Base-by-base conservation (phyloP, 2,113 vertebrate genomes). In the Alethe diademata region DNA sequence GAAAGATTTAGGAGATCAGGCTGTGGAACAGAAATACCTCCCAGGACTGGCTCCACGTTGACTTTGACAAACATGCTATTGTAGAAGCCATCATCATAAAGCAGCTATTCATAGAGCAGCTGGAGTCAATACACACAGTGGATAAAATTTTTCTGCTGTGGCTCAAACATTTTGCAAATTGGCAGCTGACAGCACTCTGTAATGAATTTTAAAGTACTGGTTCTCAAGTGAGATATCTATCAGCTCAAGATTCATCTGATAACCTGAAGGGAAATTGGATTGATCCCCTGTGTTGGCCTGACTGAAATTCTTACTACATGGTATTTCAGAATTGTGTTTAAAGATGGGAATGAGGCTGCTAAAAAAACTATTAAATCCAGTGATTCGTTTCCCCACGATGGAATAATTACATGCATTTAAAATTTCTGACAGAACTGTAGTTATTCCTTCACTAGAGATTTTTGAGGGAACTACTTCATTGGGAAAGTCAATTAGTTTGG, bases 81-180 rank as follows among this genome's bases (percentile, higher is more conserved):
- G 83, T 11, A 88, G 88, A 93, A 95, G 92, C 72, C 73, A 35
- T 70, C 72, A 8, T 18, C 57, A 79, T 47, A 83, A 82, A 86
- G 90, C 92, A 94, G 93, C 93, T 89, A 91, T 85, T 92, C 93
- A 69, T 54, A 82, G 17, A 90, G 92, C 92, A 96, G 94, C 92
- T 86, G 74, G 36, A 88, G 58, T 96, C 92, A 76, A 88, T 33
- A 90, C 82, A 90, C 72, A 86, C 85, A 38, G 11, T 14, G 65
- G 89, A 40, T 16, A 66, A 73, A 76, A 80, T 67, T 38, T n/a
- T 86, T 64, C 60, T 93, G 86, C 93, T 86, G 79, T 17, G 75
- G 92, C 90, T 92, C 79, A 66, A 94, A 94, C 1, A 19, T 61
- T 95, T 88, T 67, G 82, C 82, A 92, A 86, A 95, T 9, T 94